A percentile compares a stretch with the other conserved stretches of the same genome.
These are phyloP conservation scores for Molorchus minor DNA, from an alignment of 2,888 invertebrate genomes.

Conservation along the genomic window DNA sequence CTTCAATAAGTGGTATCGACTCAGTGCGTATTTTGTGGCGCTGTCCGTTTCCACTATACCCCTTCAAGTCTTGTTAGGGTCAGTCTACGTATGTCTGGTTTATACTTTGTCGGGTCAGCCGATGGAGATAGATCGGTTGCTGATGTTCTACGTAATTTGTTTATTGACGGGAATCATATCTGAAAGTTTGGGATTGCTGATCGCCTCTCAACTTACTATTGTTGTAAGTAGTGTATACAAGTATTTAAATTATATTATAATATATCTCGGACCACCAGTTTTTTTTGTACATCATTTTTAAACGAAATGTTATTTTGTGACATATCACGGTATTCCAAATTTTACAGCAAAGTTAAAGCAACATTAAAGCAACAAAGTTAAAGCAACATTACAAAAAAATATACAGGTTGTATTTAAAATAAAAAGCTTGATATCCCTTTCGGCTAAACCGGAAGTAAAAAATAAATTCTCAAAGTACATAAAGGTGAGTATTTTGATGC, in stretches of 20 bases:
- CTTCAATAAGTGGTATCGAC: conserved; percentile 85
- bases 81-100: conserved; percentile 75
- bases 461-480: no score
- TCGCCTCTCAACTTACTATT: conserved; percentile 78
- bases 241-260: no score
- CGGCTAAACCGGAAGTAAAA: no score
- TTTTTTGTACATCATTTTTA: no score
- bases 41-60: conserved; percentile 78
- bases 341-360: no score
- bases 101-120: conserved; percentile 82
- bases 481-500: not conserved
- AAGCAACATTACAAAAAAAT: no score
- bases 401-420: no score
- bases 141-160: conserved; percentile 76
- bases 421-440: no score
- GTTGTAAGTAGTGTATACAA: conserved; percentile 72
- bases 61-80: conserved; percentile 72
- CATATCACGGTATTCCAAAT: no score
- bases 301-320: no score
- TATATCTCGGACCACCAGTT: no score
- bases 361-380: no score
- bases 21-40: conserved; percentile 82
- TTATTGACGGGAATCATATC: conserved; percentile 78
- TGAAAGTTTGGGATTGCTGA: conserved; percentile 79
- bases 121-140: conserved; percentile 71